phyloP scores from a whole-genome alignment of 2,888 invertebrate species.

The Lasioglossum calceatum region DNA sequence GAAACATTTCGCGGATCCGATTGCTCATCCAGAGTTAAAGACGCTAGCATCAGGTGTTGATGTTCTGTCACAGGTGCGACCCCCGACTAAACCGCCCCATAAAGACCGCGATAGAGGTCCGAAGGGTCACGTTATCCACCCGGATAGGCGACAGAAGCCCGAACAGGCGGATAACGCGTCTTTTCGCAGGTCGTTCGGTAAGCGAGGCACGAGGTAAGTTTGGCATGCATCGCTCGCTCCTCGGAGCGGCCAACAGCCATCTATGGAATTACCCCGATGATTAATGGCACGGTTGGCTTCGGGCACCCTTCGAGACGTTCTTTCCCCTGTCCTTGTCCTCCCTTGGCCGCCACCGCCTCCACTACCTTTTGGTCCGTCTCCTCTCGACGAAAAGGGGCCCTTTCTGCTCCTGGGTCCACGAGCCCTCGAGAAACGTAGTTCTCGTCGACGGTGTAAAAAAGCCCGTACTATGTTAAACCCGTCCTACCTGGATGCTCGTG shows the following conservation, averaged over 20 bases:
- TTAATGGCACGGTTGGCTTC: constrained; percentile 80
- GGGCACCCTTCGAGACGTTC: constrained; percentile 67
- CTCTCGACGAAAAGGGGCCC: constrained; percentile 26
- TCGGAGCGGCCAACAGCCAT: constrained; percentile 81
- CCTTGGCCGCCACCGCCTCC: constrained; percentile 62
- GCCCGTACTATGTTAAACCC: constrained; percentile 74
- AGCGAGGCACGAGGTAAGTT: constrained; percentile 79
- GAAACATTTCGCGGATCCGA: no score
- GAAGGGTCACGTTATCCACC: background rate
- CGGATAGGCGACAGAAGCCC: constrained; percentile 22
- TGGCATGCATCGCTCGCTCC: constrained; percentile 82
- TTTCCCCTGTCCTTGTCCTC: constrained; percentile 36
- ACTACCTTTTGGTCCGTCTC: constrained; percentile 56
- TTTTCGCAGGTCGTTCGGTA: constrained; percentile 74
- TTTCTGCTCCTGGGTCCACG: constrained; percentile 22
- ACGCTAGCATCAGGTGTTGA: background rate
- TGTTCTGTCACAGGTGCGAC: background rate
- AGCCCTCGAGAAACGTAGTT: constrained; percentile 67
- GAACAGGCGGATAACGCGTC: constrained; percentile 56
- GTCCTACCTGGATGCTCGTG: constrained; percentile 59
- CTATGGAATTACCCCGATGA: constrained; percentile 84
- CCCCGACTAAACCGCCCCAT: background rate
- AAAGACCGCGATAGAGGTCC: background rate
- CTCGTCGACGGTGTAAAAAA: constrained; percentile 81
- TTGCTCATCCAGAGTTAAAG: background rate